Evolutionary conservation across 2,888 invertebrate genomes (phyloP).

Genomic region (Scaptomyza polygonia): DNA sequence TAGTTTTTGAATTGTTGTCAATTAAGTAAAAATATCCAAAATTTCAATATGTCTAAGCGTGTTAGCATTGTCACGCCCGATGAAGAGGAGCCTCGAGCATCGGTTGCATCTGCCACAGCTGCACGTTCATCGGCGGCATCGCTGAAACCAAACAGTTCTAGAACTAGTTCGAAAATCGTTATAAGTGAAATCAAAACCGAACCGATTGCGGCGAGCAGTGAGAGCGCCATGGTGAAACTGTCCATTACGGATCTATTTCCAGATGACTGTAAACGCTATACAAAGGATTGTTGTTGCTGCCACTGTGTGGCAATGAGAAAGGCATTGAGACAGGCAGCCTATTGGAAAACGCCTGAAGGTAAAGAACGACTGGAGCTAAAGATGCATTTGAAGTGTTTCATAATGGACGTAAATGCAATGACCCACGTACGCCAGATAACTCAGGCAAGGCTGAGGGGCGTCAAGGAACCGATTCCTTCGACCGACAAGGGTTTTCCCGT

Average conservation of each 20-base stretch:
- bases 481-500: constrained; percentile 47
- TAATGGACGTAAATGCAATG: constrained; percentile 65
- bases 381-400: constrained; percentile 51
- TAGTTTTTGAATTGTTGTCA: constrained; percentile 2
- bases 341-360: constrained; percentile 49
- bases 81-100: neutral
- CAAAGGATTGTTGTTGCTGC: constrained; percentile 55
- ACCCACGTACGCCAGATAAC: constrained; percentile 31
- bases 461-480: constrained; percentile 22
- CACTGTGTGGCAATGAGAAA: constrained; percentile 51
- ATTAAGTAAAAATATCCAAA: neutral
- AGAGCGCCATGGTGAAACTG: neutral
- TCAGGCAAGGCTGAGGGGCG: constrained; percentile 31
- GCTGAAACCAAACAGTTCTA: neutral
- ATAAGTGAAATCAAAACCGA: neutral
- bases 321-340: constrained; percentile 39
- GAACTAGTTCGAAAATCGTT: neutral
- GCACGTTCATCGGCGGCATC: neutral
- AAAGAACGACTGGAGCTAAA: constrained; percentile 40
- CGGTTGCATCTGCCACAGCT: neutral
- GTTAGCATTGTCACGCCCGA: constrained; percentile 49
- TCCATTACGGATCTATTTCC: constrained; percentile 30
- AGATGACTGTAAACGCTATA: constrained; percentile 42
- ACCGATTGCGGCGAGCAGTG: neutral
- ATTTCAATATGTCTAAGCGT: constrained; percentile 50